Evolutionary conservation across 2,113 vertebrate genomes (phyloP).

Genomic region (Rynchops niger): DNA sequence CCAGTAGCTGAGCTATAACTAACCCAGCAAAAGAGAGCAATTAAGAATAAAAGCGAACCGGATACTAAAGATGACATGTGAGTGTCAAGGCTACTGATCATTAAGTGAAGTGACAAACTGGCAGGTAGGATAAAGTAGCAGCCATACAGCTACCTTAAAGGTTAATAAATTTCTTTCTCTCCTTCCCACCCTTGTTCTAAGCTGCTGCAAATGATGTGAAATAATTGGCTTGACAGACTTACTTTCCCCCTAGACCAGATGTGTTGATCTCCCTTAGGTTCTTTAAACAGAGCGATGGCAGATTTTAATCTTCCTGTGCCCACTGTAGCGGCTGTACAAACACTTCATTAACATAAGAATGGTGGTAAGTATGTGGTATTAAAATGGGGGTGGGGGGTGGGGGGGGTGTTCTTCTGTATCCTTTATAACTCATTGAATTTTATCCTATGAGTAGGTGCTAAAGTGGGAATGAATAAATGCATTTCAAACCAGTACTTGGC

Average conservation of each 20-base stretch:
- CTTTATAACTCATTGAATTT: constrained; percentile 50
- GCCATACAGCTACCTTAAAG: neutral
- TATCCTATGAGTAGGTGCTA: constrained; percentile 51
- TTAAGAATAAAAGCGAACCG: neutral
- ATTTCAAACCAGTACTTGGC: constrained; percentile 48
- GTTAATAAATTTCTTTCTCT: neutral
- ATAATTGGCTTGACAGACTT: constrained; percentile 47
- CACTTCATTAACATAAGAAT: constrained; percentile 70
- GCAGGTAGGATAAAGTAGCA: neutral
- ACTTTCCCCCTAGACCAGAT: constrained; percentile 45
- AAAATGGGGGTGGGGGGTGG: neutral
- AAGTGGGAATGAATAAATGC: constrained; percentile 57
- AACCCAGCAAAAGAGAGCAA: neutral
- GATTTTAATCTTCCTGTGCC: constrained; percentile 65
- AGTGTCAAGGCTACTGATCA: neutral
- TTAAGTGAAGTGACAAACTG: neutral
- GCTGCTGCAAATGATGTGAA: constrained; percentile 28
- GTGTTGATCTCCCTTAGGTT: constrained; percentile 55
- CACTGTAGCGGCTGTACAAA: constrained; percentile 61
- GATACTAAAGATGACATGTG: neutral
- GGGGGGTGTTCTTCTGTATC: neutral
- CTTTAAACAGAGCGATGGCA: constrained; percentile 49
- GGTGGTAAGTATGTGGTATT: constrained; percentile 27
- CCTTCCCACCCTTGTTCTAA: neutral
- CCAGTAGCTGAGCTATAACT: neutral